Evolutionary conservation across 2,113 vertebrate species (phyloP).

Genomic region (Atractosteus spatula): DNA sequence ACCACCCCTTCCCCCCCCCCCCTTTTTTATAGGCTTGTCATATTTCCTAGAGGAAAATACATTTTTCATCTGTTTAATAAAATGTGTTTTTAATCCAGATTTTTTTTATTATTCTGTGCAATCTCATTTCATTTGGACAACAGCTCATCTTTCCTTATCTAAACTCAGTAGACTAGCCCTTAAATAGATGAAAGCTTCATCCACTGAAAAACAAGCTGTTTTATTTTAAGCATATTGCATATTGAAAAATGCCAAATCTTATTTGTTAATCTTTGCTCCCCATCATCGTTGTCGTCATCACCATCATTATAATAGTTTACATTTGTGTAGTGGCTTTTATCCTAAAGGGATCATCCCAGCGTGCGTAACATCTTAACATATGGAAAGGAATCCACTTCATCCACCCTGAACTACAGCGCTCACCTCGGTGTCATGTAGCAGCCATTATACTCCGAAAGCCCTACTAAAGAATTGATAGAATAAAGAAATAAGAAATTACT

Average conservation of each 20-base stretch:
- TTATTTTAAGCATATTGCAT: constrained; percentile 29
- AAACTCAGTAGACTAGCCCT: constrained; percentile 24
- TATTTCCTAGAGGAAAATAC: constrained; percentile 71
- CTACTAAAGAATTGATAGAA: no score
- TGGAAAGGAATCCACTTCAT: no score
- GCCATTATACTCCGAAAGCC: no score
- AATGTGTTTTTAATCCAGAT: constrained; percentile 69
- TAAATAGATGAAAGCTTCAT: constrained; percentile 30
- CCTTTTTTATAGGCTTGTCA: constrained; percentile 58
- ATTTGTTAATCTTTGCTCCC: constrained; percentile 17
- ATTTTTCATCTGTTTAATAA: constrained; percentile 76
- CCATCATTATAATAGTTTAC: no score
- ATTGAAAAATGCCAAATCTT: constrained; percentile 32
- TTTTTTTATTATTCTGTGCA: constrained; percentile 54
- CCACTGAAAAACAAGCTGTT: constrained; percentile 13
- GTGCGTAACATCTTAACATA: no score
- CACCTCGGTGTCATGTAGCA: no score
- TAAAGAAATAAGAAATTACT: no score
- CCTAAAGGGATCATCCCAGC: no score
- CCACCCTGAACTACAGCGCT: no score
- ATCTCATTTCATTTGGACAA: constrained; percentile 56
- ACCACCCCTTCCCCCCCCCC: constrained; percentile 37
- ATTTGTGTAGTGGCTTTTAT: no score
- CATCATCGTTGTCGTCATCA: neutral
- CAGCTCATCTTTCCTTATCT: constrained; percentile 43